phyloP scores from a whole-genome alignment of 2,888 invertebrate genomes.

The Fragum whitleyi region DNA sequence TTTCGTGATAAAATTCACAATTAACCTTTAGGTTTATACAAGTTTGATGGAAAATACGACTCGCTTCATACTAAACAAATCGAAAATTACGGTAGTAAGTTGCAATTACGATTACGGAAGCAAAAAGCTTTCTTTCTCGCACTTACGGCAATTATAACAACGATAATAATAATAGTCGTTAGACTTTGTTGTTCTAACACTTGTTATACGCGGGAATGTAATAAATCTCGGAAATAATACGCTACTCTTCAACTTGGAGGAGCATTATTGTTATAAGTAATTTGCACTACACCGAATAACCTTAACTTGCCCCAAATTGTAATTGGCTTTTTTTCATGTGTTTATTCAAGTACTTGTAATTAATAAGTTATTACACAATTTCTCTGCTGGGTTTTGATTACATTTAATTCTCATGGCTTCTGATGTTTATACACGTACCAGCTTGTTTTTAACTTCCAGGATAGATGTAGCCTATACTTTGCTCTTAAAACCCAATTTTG shows the following conservation, averaged over 20 bases:
- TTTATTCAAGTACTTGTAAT: not conserved
- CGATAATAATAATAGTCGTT: not conserved
- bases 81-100: too few relatives aligned
- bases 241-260: slow-evolving; percentile 22
- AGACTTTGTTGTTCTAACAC: slow-evolving; percentile 5
- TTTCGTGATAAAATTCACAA: too few relatives aligned
- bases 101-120: not conserved
- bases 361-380: slow-evolving; percentile 7
- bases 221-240: slow-evolving; percentile 12
- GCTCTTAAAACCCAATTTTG: too few relatives aligned
- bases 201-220: slow-evolving; percentile 3
- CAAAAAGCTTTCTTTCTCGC: not conserved
- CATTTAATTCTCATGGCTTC: not conserved
- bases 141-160: not conserved
- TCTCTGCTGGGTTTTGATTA: not conserved
- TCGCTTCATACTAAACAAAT: too few relatives aligned
- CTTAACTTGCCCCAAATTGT: not conserved
- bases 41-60: too few relatives aligned
- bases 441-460: too few relatives aligned
- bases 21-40: too few relatives aligned
- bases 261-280: not conserved
- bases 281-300: slow-evolving; percentile 24
- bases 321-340: slow-evolving; percentile 20
- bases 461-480: too few relatives aligned
- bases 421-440: too few relatives aligned